Conservation (phyloP, 2,888 invertebrate species). For the Corbicula japonica region DNA sequence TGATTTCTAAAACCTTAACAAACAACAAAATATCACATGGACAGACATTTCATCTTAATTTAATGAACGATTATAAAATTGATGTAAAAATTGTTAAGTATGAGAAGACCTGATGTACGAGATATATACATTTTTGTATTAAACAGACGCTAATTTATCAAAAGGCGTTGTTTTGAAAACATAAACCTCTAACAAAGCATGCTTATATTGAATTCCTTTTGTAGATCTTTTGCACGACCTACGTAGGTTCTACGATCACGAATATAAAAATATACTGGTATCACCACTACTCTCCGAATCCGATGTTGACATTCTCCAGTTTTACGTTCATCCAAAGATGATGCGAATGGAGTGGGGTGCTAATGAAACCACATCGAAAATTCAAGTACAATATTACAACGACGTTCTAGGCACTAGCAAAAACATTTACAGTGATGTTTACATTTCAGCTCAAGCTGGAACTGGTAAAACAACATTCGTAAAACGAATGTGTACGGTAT, state of each 20-base stretch:
- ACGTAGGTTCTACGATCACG: neutral
- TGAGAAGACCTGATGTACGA: too few species aligned
- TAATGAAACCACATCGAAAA: neutral
- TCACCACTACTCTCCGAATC: neutral
- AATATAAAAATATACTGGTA: neutral
- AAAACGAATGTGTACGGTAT: neutral
- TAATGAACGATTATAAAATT: too few species aligned
- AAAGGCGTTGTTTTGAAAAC: too few species aligned
- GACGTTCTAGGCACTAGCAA: neutral
- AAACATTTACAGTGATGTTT: neutral
- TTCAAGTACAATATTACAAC: neutral
- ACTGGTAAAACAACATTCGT: constrained; percentile 1
- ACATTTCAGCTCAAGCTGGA: neutral
- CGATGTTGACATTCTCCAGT: neutral
- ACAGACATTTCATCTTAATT: too few species aligned
- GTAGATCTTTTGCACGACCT: neutral
- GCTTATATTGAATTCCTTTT: too few species aligned
- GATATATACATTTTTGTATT: too few species aligned
- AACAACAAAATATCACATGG: too few species aligned
- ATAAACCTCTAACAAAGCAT: too few species aligned
- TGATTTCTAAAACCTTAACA: too few species aligned
- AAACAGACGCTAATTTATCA: too few species aligned
- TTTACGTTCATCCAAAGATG: constrained; percentile 6
- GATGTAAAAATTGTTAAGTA: too few species aligned
- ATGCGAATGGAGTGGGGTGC: neutral